Evolutionary conservation across 1,140 invertebrate species (phyloP).

Genomic region (Brachionus rotundiformis): DNA sequence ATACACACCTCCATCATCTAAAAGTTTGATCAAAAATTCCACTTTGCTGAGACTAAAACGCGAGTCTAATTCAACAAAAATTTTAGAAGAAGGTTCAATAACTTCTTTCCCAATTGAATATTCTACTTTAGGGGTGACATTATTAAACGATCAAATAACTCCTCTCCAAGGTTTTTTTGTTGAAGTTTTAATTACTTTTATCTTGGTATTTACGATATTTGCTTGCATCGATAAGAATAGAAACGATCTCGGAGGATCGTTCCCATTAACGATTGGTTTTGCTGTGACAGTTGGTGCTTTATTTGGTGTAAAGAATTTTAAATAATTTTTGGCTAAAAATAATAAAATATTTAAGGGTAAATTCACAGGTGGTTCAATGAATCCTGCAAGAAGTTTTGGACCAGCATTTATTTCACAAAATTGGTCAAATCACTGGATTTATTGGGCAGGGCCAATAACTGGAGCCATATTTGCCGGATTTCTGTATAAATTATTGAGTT

Average conservation of each 20-base stretch:
- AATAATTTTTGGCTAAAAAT: background rate
- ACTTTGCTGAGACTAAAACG: background rate
- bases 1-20: conserved; percentile 52
- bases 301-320: conserved; percentile 64
- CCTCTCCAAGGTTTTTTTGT: conserved; percentile 74
- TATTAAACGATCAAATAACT: conserved; percentile 54
- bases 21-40: background rate
- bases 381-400: conserved; percentile 83
- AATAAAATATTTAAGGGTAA: conserved; percentile 54
- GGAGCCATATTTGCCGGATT: conserved; percentile 59
- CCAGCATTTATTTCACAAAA: conserved; percentile 83
- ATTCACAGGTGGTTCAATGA: conserved; percentile 70
- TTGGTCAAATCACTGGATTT: conserved; percentile 84
- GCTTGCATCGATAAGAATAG: conserved; percentile 78
- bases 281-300: conserved; percentile 77
- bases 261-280: conserved; percentile 82
- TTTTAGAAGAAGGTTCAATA: background rate
- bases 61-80: conserved; percentile 2
- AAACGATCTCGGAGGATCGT: conserved; percentile 78
- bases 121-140: conserved; percentile 67
- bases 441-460: conserved; percentile 62
- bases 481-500: conserved; percentile 54
- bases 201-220: conserved; percentile 82
- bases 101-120: background rate
- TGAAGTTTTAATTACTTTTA: conserved; percentile 82